Base-by-base conservation (phyloP, 2,888 invertebrate genomes). In the Arrhopalites spinosus region DNA sequence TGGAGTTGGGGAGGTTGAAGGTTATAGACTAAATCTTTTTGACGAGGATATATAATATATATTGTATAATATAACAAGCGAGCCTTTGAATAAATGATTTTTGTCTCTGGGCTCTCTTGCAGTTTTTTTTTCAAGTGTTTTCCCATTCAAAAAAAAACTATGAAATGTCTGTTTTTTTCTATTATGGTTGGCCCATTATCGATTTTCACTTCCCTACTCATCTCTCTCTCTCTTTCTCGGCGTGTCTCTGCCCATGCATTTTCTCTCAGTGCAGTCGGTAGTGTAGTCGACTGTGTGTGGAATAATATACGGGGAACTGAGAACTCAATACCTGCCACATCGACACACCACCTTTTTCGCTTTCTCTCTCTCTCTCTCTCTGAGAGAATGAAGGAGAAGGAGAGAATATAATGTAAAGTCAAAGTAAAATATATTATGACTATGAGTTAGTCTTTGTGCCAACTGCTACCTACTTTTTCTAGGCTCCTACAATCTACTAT, bases 151-250 rank as follows among this genome's bases (percentile, higher is more conserved):
- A 47, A 50, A n/a, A 68, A 66, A 68, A 68, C 43, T 68, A 68
- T 50, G 68, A 68, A 68, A 68, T 68, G 68, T 68, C 68, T 47
- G 45, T 68, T 68, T n/a, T n/a, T n/a, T 68, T 68, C 68, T 68
- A 50, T 50, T 68, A 68, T 68, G 17, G 50, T 68, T 50, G 47
- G 47, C 47, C 47, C 47, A 47, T 25, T 68, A 68, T 68, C 50
- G 68, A 68, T 68, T 68, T 68, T 68, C 68, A 68, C 43, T 68
- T 68, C 45, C 50, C 68, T 68, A 68, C 25, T 68, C 68, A 68
- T 68, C 68, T 68, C 68, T 67, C 25, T 23, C 8, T 25, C 3
- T 29, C 29, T 61, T n/a, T 50, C 17, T 17, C n/a, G 50, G 50
- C 20, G 15, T 50, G 50, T 50, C 50, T 50, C 50, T 50, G 17